Percentiles rank a stretch among this genome's conserved stretches.
Evolutionary conservation across 2,888 invertebrate genomes (phyloP).

Genomic region (Lithophane leautieri): DNA sequence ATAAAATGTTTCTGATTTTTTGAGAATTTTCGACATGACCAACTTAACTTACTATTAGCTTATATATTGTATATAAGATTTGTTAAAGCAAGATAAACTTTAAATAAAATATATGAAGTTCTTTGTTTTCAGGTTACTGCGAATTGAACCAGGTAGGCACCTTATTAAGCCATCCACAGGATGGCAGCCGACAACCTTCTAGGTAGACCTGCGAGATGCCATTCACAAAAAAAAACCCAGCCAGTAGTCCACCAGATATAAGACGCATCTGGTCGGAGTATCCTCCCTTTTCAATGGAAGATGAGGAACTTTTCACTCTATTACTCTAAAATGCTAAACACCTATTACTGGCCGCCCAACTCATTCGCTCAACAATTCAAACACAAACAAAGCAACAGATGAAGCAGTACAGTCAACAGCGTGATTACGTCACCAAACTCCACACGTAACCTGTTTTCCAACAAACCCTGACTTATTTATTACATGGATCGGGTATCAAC

Average conservation of each 20-base stretch:
- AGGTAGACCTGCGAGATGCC: background rate
- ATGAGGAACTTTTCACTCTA: background rate
- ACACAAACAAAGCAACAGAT: constrained; percentile 35
- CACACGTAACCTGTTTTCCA: constrained; percentile 26
- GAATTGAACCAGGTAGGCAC: too few species aligned
- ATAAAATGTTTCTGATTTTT: too few species aligned
- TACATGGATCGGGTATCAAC: constrained; percentile 60
- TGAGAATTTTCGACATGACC: too few species aligned
- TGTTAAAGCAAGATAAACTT: too few species aligned
- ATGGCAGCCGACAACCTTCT: too few species aligned
- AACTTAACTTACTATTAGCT: too few species aligned
- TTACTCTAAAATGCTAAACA: background rate
- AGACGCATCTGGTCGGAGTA: background rate
- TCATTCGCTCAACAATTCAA: background rate
- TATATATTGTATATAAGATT: too few species aligned
- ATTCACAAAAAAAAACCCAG: background rate
- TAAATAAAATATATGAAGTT: too few species aligned
- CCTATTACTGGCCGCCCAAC: background rate
- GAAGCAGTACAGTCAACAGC: constrained; percentile 4
- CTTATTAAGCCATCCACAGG: background rate
- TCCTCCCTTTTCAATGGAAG: background rate
- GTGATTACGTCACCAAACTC: constrained; percentile 27
- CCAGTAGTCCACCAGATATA: too few species aligned
- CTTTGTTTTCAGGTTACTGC: too few species aligned
- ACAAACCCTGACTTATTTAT: constrained; percentile 56